phyloP scores from a whole-genome alignment of 2,888 invertebrate genomes.

The Chironomus riparius region DNA sequence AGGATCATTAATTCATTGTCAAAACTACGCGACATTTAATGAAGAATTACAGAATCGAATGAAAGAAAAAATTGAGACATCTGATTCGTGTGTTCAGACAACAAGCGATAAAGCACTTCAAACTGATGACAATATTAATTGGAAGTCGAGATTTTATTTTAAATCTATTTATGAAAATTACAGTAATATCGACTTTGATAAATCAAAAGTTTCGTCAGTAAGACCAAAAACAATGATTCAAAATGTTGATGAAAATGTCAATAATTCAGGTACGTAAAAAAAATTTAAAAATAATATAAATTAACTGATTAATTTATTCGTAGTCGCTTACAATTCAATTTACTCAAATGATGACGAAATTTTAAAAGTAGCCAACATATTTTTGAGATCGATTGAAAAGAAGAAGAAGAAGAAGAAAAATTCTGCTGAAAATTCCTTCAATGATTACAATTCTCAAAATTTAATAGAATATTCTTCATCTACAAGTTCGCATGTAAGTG shows the following conservation, averaged over 20 bases:
- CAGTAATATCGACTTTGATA: neutral
- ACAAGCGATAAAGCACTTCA: neutral
- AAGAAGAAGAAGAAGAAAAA: neutral
- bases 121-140: neutral
- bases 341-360: neutral
- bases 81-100: neutral
- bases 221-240: neutral
- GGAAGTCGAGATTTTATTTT: neutral
- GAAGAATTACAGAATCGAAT: no score
- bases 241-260: neutral
- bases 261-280: neutral
- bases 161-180: neutral
- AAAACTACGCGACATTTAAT: no score
- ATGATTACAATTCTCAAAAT: neutral
- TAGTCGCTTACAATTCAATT: neutral
- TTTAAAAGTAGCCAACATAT: neutral
- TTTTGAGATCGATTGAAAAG: neutral
- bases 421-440: neutral
- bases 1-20: no score
- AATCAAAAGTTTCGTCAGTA: neutral
- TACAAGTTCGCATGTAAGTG: no score
- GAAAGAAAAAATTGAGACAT: neutral
- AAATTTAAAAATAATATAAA: neutral
- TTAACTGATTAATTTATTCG: neutral
- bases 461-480: no score